Base-by-base conservation (phyloP, 2,888 invertebrate genomes). In the Pseudoips prasinana region DNA sequence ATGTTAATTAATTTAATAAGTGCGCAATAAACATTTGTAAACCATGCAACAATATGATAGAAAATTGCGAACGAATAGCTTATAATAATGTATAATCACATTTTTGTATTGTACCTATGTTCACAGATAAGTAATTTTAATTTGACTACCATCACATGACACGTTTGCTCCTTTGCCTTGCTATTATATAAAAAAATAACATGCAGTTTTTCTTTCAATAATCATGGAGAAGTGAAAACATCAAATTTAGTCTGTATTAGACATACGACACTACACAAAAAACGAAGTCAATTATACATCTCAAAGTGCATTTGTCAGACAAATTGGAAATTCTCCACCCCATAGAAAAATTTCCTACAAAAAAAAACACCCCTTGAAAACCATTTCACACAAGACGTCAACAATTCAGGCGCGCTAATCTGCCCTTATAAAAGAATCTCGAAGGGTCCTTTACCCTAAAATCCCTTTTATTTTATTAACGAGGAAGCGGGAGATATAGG, bases 401-500 rank as follows among this genome's bases (percentile, higher is more conserved):
- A 61, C 58, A 58, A 48, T 56, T 56, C 59, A 46, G 50, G 42
- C 51, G 52, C 57, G 41, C 46, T 70, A 68, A 69, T 67, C 62
- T 58, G 54, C 54, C 55, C 60, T 56, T 55, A 62, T 55, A 58
- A 61, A 60, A 55, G 58, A 57, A 59, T 59, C 48, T 58, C 40
- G 46, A 33, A 51, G 65, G 65, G 64, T 45, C 58, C 29, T 53
- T 54, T 65, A 59, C 60, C 62, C 66, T 53, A 48, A 65, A 73
- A 66, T 68, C 62, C 58, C 59, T 65, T 66, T 69, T 73, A 73
- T 73, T 73, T 73, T 73, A 77, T 72, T 74, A 76, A 71, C 65
- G 61, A 58, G 59, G 36, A 47, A 25, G 22, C 25, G 24, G 41
- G 34, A n/a, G n/a, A 34, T 44, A 28, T 54, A 27, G 14, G 37